A percentile compares a stretch with the other conserved stretches of the same genome.
Evolutionary conservation across 2,888 invertebrate species (phyloP).

Genomic region (Lamellibrachia columna): DNA sequence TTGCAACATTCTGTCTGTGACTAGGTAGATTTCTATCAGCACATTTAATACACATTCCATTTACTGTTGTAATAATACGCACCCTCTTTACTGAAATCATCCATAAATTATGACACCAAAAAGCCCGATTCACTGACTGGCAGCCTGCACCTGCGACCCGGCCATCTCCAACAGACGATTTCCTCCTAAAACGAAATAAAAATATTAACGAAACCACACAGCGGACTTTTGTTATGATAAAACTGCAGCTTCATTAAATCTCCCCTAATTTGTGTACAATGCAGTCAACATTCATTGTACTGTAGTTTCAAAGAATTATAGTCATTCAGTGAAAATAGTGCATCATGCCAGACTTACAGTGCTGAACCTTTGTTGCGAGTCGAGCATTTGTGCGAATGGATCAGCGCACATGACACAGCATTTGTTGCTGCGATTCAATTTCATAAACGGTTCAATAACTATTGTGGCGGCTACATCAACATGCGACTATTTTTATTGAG

Average conservation of each 20-base stretch:
- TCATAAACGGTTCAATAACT: too few relatives aligned
- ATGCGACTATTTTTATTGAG: too few relatives aligned
- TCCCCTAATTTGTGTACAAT: neutral
- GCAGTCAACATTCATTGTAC: neutral
- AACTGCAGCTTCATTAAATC: neutral
- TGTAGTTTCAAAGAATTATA: neutral
- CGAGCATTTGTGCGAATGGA: too few relatives aligned
- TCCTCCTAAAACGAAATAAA: constrained; percentile 48
- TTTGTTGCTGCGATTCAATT: too few relatives aligned
- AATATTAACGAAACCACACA: neutral
- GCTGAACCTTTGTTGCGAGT: too few relatives aligned
- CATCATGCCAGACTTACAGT: too few relatives aligned
- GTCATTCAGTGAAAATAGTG: neutral
- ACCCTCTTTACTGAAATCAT: neutral
- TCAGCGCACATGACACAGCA: too few relatives aligned
- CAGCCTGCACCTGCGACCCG: constrained; percentile 59
- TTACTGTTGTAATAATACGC: neutral
- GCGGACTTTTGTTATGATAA: neutral
- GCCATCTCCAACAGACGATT: constrained; percentile 60
- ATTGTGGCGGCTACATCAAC: too few relatives aligned
- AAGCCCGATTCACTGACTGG: constrained; percentile 46
- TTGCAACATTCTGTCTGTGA: neutral
- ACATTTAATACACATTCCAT: neutral
- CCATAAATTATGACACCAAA: neutral
- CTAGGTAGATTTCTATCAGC: neutral